Conservation (phyloP, 2,888 invertebrate species). For the Melangyna quadrimaculata region DNA sequence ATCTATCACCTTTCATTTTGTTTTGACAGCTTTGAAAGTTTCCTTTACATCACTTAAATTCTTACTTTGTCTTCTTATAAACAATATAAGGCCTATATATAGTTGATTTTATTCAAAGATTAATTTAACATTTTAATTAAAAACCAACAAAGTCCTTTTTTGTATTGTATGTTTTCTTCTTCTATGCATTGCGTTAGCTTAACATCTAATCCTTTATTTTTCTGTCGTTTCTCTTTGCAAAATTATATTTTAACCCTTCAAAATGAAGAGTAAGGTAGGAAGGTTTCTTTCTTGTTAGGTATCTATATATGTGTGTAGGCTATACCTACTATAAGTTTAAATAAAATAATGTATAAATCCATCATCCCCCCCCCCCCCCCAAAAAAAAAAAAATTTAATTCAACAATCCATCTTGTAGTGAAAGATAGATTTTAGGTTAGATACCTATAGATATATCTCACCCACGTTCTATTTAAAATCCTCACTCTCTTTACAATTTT, state of each 20-base stretch:
- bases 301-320: no score
- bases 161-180: no score
- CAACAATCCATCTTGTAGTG: constrained; percentile 14
- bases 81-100: constrained; percentile 40
- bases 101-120: constrained; percentile 47
- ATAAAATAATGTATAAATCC: constrained; percentile 10
- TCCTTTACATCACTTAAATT: constrained; percentile 37
- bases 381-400: constrained; percentile 8
- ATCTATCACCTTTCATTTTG: constrained; percentile 36
- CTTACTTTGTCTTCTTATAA: constrained; percentile 4
- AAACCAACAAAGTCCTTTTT: constrained; percentile 58
- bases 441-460: not conserved
- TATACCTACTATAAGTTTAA: not conserved
- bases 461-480: not conserved
- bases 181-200: not conserved
- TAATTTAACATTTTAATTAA: constrained; percentile 70
- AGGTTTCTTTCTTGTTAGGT: constrained; percentile 5
- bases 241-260: constrained; percentile 7
- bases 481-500: constrained; percentile 25
- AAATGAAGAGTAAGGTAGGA: constrained; percentile 3
- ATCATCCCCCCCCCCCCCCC: not conserved
- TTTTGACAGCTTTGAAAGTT: constrained; percentile 56
- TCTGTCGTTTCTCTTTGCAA: not conserved
- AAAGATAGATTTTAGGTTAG: constrained; percentile 9
- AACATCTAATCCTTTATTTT: not conserved